A percentile compares a stretch with the other conserved stretches of the same genome.
Evolutionary conservation across 1,140 invertebrate genomes (phyloP).

Genomic region (Conus ventricosus): DNA sequence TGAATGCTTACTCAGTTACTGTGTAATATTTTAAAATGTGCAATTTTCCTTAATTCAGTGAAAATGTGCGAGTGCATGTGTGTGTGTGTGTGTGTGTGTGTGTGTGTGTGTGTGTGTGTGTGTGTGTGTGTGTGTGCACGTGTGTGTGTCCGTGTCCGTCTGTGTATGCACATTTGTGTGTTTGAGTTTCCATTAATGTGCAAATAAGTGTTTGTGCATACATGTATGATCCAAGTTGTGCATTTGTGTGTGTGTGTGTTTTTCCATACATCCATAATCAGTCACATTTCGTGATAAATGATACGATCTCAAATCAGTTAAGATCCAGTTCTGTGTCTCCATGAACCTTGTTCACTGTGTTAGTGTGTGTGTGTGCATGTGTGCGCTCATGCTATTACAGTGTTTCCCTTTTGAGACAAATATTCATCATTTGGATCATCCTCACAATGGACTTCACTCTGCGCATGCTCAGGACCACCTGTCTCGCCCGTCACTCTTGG

Average conservation of each 20-base stretch:
- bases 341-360: no score
- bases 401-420: no score
- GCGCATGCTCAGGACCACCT: no score
- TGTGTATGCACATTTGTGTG: neutral
- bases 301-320: no score
- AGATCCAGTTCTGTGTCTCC: no score
- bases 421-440: no score
- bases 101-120: constrained; percentile 20
- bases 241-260: neutral
- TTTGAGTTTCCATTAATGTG: neutral
- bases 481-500: no score
- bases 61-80: neutral
- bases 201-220: neutral
- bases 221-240: neutral
- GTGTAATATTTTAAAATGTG: neutral
- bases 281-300: no score
- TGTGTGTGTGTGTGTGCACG: neutral
- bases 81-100: neutral
- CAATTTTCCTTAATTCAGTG: neutral
- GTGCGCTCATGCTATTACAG: no score
- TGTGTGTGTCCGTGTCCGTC: neutral
- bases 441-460: no score
- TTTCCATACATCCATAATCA: neutral
- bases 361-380: no score
- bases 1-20: neutral